Base-by-base conservation (phyloP, 2,888 invertebrate species). In the Drosophila diplacantha region DNA sequence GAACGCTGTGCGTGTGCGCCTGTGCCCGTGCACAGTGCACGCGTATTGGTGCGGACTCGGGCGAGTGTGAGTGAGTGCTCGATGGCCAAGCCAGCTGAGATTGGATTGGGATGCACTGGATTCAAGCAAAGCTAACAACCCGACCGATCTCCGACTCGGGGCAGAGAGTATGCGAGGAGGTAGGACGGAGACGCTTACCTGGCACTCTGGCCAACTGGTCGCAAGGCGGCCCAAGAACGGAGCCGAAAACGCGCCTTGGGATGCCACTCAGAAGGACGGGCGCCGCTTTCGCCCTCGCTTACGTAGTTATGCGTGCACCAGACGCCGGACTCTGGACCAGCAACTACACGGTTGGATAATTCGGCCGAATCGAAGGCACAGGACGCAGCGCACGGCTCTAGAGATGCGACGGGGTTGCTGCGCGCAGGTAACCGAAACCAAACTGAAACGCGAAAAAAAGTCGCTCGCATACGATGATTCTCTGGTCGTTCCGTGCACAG, bases 391-490 rank as follows among this genome's bases (percentile, higher is more conserved):
- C 44, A 44, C 38, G 31, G 38, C 22, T 43, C 71, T 43, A 32
- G 57, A 50, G 51, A 64, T 56, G 53, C 66, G 69, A 71, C 74
- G 66, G 83, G 80, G 82, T 75, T 81, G 80, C 75, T 80, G 74
- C 81, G 84, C 80, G 73, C 80, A 83, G 80, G 76, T 81, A 81
- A 71, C 76, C 73, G 69, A 83, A 82, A 75, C 66, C 67, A 82
- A 82, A 82, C 83, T 77, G 81, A 82, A 75, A 78, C 73, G 83
- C 73, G 83, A 78, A 77, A 83, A 80, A 78, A 80, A 52, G 37
- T 60, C 46, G 41, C 81, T 81, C 69, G 71, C 73, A 75, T 77
- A 75, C 70, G 77, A 79, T 64, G 68, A 69, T 80, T 78, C 74
- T 73, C 64, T 79, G 68, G 66, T 67, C 59, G 56, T 55, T 73